A percentile compares a stretch with the other conserved stretches of the same genome.
Conservation (phyloP, 2,888 invertebrate species). For the Acanthosepion esculentum region DNA sequence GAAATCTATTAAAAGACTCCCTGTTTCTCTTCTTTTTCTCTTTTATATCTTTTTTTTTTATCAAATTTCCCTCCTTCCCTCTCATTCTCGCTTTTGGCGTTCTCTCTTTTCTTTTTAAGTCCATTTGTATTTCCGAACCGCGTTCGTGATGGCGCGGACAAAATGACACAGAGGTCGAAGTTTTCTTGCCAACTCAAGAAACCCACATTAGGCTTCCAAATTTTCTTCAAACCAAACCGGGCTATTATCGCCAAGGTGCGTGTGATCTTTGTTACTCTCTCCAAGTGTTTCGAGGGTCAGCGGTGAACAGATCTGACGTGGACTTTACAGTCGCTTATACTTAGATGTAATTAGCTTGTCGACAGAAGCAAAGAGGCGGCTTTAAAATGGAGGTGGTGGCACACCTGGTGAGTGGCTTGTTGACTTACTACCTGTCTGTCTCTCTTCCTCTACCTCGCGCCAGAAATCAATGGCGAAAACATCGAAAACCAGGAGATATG, state of each 20-base stretch:
- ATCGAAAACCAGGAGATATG: conserved; percentile 21
- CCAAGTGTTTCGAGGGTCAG: conserved; percentile 33
- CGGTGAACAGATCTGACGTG: conserved; percentile 10
- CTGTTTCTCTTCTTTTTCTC: no score
- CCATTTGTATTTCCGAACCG: not conserved
- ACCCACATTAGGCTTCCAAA: conserved; percentile 8
- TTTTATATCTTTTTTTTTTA: not conserved
- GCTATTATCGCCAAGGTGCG: conserved; percentile 33
- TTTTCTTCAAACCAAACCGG: not conserved
- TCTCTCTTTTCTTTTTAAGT: not conserved
- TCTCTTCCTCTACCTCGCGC: not conserved
- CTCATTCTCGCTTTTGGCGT: not conserved
- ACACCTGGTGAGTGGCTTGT: not conserved
- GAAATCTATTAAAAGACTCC: no score
- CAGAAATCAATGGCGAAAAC: not conserved
- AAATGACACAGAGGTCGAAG: conserved; percentile 8
- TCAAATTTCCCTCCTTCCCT: not conserved
- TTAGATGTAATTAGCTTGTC: conserved; percentile 33
- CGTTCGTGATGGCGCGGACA: not conserved
- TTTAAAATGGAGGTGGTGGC: not conserved
- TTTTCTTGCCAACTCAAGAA: conserved; percentile 9
- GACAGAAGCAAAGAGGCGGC: not conserved
- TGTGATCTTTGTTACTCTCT: not conserved
- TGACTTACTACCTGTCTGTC: not conserved
- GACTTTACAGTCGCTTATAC: not conserved